phyloP scores from a whole-genome alignment of 2,797 vertebrate genomes.

The Aulostomus chinensis region DNA sequence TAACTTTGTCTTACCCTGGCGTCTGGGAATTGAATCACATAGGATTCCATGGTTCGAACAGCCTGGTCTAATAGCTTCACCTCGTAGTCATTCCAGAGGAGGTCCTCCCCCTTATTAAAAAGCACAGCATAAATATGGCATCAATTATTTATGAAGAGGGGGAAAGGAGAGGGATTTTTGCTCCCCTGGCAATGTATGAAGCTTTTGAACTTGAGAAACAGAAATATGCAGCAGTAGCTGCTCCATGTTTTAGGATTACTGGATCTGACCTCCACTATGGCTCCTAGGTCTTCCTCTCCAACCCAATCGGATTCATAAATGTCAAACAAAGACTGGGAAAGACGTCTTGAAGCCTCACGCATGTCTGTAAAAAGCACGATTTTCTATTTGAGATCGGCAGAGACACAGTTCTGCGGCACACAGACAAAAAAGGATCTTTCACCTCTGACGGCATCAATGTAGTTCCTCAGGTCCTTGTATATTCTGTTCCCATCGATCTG shows the following conservation, averaged over 20 bases:
- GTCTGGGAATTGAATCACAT: conserved; percentile 90
- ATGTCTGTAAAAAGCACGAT: conserved; percentile 79
- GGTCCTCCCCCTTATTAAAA: conserved; percentile 87
- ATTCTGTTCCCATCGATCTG: conserved; percentile 89
- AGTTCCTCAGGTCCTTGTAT: conserved; percentile 90
- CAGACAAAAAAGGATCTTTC: conserved; percentile 1
- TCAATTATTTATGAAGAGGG: conserved; percentile 38
- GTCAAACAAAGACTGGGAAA: conserved; percentile 91
- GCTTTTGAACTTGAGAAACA: conserved; percentile 16
- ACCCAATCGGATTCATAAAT: conserved; percentile 88
- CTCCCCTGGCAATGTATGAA: conserved; percentile 2
- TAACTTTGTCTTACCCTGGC: conserved; percentile 79
- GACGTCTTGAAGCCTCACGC: conserved; percentile 89
- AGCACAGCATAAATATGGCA: conserved; percentile 17
- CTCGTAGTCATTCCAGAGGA: conserved; percentile 96
- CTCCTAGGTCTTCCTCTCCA: conserved; percentile 84
- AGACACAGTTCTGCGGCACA: conserved; percentile 14
- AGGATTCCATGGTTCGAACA: conserved; percentile 89
- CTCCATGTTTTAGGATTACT: neutral
- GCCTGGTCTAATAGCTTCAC: conserved; percentile 91
- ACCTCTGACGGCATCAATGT: conserved; percentile 90
- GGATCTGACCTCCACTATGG: conserved; percentile 84
- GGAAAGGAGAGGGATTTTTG: neutral
- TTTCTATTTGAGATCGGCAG: neutral
- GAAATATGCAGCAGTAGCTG: neutral